phyloP scores from a whole-genome alignment of 2,888 invertebrate genomes.

The Troilus luridus region DNA sequence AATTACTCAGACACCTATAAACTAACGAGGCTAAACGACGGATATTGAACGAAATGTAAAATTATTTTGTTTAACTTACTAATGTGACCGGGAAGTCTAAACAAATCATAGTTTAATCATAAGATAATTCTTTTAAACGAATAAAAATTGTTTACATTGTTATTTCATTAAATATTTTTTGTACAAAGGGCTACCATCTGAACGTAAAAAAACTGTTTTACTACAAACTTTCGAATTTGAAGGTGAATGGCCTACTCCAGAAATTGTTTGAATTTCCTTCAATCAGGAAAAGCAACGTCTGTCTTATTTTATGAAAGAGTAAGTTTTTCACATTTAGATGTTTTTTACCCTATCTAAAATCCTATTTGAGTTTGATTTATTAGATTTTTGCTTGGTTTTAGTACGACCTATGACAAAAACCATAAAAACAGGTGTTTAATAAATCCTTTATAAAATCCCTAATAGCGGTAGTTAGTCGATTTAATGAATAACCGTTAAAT shows the following conservation, averaged over 20 bases:
- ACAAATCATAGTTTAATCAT: too few relatives aligned
- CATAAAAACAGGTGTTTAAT: not conserved
- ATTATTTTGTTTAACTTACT: too few relatives aligned
- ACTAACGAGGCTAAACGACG: too few relatives aligned
- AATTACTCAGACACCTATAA: too few relatives aligned
- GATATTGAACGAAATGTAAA: too few relatives aligned
- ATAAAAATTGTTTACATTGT: not conserved
- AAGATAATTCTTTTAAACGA: not conserved
- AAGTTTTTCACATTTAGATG: not conserved
- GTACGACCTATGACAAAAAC: not conserved
- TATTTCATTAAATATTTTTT: constrained; percentile 2
- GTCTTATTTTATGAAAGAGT: not conserved
- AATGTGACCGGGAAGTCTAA: too few relatives aligned
- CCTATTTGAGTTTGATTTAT: not conserved
- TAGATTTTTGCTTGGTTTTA: not conserved
- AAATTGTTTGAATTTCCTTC: constrained; percentile 1
- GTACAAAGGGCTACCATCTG: not conserved
- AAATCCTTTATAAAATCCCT: too few relatives aligned
- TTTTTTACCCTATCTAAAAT: not conserved
- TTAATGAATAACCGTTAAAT: too few relatives aligned
- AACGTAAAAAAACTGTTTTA: constrained; percentile 1
- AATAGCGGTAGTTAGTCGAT: too few relatives aligned
- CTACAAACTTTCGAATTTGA: constrained; percentile 1
- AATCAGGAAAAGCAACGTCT: not conserved
- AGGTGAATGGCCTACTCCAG: constrained; percentile 30